These are phyloP conservation scores for Meda fulgida DNA, from an alignment of 2,797 vertebrate species.

Conservation along the genomic window DNA sequence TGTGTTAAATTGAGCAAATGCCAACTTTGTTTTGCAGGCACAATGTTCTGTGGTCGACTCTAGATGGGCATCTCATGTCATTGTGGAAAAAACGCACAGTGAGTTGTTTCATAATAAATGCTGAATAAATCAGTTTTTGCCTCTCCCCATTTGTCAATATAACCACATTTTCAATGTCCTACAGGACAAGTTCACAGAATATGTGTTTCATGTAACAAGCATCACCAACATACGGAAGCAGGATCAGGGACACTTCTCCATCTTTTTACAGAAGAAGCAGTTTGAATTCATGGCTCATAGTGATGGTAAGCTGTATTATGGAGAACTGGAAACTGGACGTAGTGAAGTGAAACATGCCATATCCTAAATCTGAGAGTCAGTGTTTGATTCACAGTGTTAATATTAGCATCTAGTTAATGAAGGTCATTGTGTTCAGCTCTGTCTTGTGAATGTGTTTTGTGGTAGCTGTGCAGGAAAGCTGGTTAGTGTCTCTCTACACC, in stretches of 20 bases:
- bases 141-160: background rate
- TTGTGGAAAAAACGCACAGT: constrained; percentile 81
- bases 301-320: constrained; percentile 62
- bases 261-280: constrained; percentile 78
- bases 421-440: background rate
- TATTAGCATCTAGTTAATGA: background rate
- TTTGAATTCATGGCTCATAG: constrained; percentile 81
- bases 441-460: constrained; percentile 1
- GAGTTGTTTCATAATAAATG: constrained; percentile 51
- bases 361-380: background rate
- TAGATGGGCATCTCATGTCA: constrained; percentile 79
- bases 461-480: constrained; percentile 73
- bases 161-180: background rate
- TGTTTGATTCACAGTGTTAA: background rate
- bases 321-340: background rate
- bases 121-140: background rate
- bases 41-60: constrained; percentile 75
- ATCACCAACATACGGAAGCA: constrained; percentile 74
- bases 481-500: constrained; percentile 74
- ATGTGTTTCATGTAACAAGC: constrained; percentile 77
- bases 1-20: background rate
- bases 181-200: constrained; percentile 78
- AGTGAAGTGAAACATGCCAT: background rate
- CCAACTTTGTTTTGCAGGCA: constrained; percentile 65
- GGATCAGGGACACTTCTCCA: constrained; percentile 71